These are phyloP conservation scores for Siphonodentalium dalli DNA, from an alignment of 2,888 invertebrate genomes.

Conservation along the genomic window DNA sequence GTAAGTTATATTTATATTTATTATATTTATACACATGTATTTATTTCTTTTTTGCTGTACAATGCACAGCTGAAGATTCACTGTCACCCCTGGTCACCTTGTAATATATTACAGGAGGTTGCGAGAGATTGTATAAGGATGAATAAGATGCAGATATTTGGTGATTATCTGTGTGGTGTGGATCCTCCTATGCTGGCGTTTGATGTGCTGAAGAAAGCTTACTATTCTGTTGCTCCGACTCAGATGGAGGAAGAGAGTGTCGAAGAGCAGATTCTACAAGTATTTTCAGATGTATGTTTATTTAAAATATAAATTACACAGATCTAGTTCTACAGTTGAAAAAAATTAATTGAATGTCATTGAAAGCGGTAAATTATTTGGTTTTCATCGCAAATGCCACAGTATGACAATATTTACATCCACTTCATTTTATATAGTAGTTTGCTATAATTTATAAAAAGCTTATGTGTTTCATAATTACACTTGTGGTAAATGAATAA, in stretches of 20 bases:
- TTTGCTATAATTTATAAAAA: no score
- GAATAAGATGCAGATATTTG: slow-evolving; percentile 80
- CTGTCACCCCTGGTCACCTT: no score
- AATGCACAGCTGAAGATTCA: no score
- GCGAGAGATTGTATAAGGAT: slow-evolving; percentile 79
- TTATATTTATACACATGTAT: no score
- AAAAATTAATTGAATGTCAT: no score
- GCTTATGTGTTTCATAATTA: no score
- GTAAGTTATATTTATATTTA: background rate
- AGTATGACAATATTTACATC: no score
- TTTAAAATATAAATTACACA: slow-evolving; percentile 1
- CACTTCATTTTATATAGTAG: no score
- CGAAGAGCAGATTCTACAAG: slow-evolving; percentile 50
- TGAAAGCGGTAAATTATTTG: no score
- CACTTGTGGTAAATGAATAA: no score
- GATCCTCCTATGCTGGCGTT: slow-evolving; percentile 83
- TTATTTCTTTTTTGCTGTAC: no score
- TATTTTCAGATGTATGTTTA: background rate
- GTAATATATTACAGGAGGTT: slow-evolving; percentile 69
- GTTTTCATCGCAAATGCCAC: no score
- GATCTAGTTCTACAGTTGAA: slow-evolving; percentile 28
- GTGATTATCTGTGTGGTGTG: slow-evolving; percentile 83
- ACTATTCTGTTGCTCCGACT: slow-evolving; percentile 54
- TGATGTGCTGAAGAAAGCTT: slow-evolving; percentile 54
- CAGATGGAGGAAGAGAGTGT: slow-evolving; percentile 38